Conservation (phyloP, 2,888 invertebrate genomes). For the Stramonita haemastoma region DNA sequence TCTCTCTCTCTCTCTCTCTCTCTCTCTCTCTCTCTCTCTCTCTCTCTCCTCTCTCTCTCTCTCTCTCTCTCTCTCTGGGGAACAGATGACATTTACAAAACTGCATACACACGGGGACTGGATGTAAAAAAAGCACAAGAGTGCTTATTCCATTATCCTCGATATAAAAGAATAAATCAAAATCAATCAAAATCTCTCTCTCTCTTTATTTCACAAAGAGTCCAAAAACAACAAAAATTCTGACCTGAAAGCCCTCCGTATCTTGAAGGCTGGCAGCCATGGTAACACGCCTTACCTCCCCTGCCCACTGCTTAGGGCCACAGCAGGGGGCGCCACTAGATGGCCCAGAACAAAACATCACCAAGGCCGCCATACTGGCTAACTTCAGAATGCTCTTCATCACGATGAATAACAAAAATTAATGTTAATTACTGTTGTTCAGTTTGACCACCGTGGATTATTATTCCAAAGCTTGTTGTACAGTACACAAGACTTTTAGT, state of each 20-base stretch:
- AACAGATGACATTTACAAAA: too few relatives aligned
- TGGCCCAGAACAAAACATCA: background rate
- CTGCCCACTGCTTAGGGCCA: slow-evolving; percentile 27
- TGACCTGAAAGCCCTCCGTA: slow-evolving; percentile 17
- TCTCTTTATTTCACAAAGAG: too few relatives aligned
- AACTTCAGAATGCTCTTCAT: background rate
- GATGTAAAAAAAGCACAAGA: too few relatives aligned
- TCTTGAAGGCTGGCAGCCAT: background rate
- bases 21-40: background rate
- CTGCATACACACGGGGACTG: too few relatives aligned
- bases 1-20: background rate
- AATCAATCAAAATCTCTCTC: too few relatives aligned
- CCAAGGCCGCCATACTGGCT: background rate
- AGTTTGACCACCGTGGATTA: background rate
- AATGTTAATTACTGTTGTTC: background rate
- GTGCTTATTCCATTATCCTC: too few relatives aligned
- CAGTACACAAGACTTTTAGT: background rate
- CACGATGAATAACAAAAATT: too few relatives aligned
- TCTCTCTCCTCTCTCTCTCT: background rate
- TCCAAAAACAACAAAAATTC: background rate
- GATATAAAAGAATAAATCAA: too few relatives aligned
- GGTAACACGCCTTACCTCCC: slow-evolving; percentile 21
- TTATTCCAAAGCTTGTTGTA: too few relatives aligned
- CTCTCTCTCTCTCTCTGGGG: too few relatives aligned
- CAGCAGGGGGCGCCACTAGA: slow-evolving; percentile 28